Evolutionary conservation across 2,113 vertebrate species (phyloP).

Genomic region (Montifringilla adamsi): DNA sequence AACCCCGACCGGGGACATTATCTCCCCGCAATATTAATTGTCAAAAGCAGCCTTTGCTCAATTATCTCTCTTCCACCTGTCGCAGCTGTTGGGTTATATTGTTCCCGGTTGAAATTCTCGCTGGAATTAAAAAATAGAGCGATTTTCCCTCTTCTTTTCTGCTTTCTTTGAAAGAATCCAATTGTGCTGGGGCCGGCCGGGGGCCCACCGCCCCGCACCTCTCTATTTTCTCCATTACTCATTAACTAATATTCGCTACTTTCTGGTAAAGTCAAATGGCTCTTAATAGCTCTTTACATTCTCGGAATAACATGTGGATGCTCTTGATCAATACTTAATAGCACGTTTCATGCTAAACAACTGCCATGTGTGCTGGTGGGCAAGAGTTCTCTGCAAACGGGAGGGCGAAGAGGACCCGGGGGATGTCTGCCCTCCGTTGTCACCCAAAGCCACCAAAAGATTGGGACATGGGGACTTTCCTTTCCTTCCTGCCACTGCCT

Average conservation of each 20-base stretch:
- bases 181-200: not conserved
- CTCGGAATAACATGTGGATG: constrained; percentile 40
- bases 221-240: not conserved
- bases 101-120: constrained; percentile 13
- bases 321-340: constrained; percentile 58
- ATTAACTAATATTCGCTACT: constrained; percentile 45
- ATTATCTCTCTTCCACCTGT: constrained; percentile 46
- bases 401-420: not conserved
- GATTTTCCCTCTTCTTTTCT: not conserved
- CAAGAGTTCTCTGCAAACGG: not conserved
- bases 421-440: not conserved
- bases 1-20: not conserved
- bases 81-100: constrained; percentile 34
- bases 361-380: not conserved
- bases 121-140: constrained; percentile 37
- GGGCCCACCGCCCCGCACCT: not conserved
- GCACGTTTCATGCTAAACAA: not conserved
- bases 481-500: not conserved
- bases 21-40: constrained; percentile 46
- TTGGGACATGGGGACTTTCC: not conserved
- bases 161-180: constrained; percentile 10
- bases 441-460: not conserved
- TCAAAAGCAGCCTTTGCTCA: constrained; percentile 52
- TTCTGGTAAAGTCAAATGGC: constrained; percentile 56
- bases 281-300: constrained; percentile 48